Percentiles rank a stretch among this genome's conserved stretches.
These are phyloP conservation scores for Enchytraeus crypticus DNA, from an alignment of 2,888 invertebrate species.

Conservation along the genomic window DNA sequence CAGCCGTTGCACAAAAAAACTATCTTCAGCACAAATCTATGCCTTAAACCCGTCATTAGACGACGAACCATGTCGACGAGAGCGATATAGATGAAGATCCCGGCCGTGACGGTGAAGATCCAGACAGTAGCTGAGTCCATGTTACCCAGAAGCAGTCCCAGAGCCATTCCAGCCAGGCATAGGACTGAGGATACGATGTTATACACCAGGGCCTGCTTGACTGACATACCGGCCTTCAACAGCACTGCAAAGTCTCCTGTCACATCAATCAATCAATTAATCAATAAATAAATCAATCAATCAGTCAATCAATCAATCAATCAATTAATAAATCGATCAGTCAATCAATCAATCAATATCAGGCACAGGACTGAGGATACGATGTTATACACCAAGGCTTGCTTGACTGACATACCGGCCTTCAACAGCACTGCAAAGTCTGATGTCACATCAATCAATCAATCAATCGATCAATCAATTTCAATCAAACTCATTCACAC, in stretches of 20 bases:
- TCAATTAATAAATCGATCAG: no score
- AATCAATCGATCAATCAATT: no score
- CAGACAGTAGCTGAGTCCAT: slow-evolving; percentile 71
- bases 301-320: no score
- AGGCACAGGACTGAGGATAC: slow-evolving; percentile 79
- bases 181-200: slow-evolving; percentile 79
- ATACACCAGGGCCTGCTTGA: slow-evolving; percentile 79
- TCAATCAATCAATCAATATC: no score
- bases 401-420: slow-evolving; percentile 82
- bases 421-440: slow-evolving; percentile 88
- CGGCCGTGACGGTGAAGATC: slow-evolving; percentile 84
- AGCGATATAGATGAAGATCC: slow-evolving; percentile 89
- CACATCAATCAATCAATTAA: no score
- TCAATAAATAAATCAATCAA: no score
- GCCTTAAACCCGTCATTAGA: no score
- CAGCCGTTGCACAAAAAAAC: no score
- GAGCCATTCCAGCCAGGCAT: slow-evolving; percentile 77
- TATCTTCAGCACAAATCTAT: no score
- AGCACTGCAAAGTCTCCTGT: slow-evolving; percentile 85
- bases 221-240: slow-evolving; percentile 84
- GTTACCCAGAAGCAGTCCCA: slow-evolving; percentile 76
- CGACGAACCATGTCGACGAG: slow-evolving; percentile 81
- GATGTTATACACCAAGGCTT: slow-evolving; percentile 82
- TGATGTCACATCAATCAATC: no score
- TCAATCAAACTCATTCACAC: no score